Base-by-base conservation (phyloP, 2,113 vertebrate species). In the Baryphthengus martii region DNA sequence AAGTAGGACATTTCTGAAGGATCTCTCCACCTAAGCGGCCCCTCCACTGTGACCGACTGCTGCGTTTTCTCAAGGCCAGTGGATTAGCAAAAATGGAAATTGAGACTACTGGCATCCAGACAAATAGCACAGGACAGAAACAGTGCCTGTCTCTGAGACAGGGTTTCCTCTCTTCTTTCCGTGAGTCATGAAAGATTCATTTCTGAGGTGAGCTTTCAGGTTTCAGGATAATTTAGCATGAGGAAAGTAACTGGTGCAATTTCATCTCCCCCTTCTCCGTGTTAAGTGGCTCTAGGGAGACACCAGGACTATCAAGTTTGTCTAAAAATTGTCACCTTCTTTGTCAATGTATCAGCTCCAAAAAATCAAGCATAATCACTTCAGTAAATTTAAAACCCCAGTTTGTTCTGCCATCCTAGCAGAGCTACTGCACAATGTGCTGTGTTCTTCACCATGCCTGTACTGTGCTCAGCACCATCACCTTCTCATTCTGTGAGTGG, bases 121-220 rank as follows among this genome's bases (percentile, higher is more conserved):
- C 85, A 88, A 88, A 85, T 15, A 79, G 75, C 67, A 66, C 2
- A 3, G 61, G 77, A 66, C 68, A 90, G 68, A 92, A 95, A 73
- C 26, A 11, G 47, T 23, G 65, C 9, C 79, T 75, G 35, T 56
- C 49, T 40, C 80, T 95, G 49, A 81, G 44, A 37, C 17, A 93
- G 45, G 31, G 56, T 45, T 96, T 94, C 79, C 88, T 93, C 87
- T 91, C 85, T 79, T 78, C 72, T 95, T 95, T 89, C 95, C 88
- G 61, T 52, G 83, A 90, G 80, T 90, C 80, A 92, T 89, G 75
- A 86, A 96, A 96, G 68, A 95, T 92, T 88, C 1, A 88, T 94
- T 96, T 90, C 88, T 77, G 67, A 91, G 78, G 63, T 77, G 33
- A 96, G 63, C 75, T 83, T 94, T 86, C 52, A 93, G 82, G 78